A percentile compares a stretch with the other conserved stretches of the same genome.
These are phyloP conservation scores for Acrobasis suavella DNA, from an alignment of 2,888 invertebrate species.

Conservation along the genomic window DNA sequence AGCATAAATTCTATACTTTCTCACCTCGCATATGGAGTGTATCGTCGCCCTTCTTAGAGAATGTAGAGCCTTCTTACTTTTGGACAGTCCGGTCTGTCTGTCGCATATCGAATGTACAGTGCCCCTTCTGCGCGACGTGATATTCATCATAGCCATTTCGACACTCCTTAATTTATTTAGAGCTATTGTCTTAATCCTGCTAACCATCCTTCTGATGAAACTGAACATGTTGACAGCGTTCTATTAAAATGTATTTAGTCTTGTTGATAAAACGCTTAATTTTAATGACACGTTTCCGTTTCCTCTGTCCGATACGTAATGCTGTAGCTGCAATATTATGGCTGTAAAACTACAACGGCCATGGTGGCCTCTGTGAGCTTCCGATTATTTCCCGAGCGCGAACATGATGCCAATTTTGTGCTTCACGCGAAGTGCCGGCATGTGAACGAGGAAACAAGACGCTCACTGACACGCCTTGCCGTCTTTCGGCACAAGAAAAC, in stretches of 20 bases:
- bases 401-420: conserved; percentile 29
- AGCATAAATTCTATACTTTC: conserved; percentile 28
- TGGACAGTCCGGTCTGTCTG: conserved; percentile 25
- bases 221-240: conserved; percentile 51
- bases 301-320: background rate
- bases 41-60: conserved; percentile 57
- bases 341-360: conserved; percentile 54
- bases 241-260: background rate
- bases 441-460: conserved; percentile 14
- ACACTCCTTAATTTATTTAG: conserved; percentile 53
- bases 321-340: conserved; percentile 35
- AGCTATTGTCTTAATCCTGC: conserved; percentile 41
- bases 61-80: conserved; percentile 33
- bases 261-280: background rate
- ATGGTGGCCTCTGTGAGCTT: conserved; percentile 37
- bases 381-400: conserved; percentile 32
- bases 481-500: conserved; percentile 39
- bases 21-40: conserved; percentile 70
- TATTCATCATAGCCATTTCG: conserved; percentile 58
- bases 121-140: conserved; percentile 53
- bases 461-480: conserved; percentile 37
- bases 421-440: conserved; percentile 11
- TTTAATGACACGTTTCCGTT: conserved; percentile 14
- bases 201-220: conserved; percentile 52
- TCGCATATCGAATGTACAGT: conserved; percentile 62